Percentiles rank a stretch among this genome's conserved stretches.
These are phyloP conservation scores for Euthynnus affinis DNA, from an alignment of 2,797 vertebrate species.

Conservation along the genomic window DNA sequence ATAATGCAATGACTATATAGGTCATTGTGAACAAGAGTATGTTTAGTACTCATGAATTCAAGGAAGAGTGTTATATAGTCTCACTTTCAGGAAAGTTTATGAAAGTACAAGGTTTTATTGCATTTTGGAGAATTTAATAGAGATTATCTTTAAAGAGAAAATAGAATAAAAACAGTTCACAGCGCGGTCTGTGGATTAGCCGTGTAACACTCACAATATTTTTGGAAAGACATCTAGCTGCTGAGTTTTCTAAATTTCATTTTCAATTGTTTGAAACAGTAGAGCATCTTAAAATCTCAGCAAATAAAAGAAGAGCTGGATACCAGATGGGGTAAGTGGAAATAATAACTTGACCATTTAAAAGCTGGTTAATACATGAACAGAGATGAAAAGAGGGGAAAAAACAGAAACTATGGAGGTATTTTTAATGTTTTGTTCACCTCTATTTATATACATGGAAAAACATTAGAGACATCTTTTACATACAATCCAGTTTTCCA, in stretches of 20 bases:
- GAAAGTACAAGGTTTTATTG: slow-evolving; percentile 4
- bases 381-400: slow-evolving; percentile 3
- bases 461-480: neutral
- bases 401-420: neutral
- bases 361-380: neutral
- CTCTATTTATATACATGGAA: slow-evolving; percentile 20
- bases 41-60: slow-evolving; percentile 20
- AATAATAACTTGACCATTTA: neutral
- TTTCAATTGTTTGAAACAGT: too few relatives aligned
- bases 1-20: neutral
- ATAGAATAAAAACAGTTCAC: slow-evolving; percentile 47
- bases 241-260: too few relatives aligned
- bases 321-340: too few relatives aligned
- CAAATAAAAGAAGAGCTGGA: too few relatives aligned
- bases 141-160: slow-evolving; percentile 12
- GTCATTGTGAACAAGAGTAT: neutral
- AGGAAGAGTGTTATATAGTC: neutral
- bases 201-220: too few relatives aligned
- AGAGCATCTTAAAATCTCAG: too few relatives aligned
- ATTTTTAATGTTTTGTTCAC: slow-evolving; percentile 17
- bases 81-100: slow-evolving; percentile 5
- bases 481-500: neutral
- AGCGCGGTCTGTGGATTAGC: neutral
- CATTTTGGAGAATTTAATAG: slow-evolving; percentile 3
- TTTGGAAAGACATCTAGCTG: too few relatives aligned